Percentiles rank a stretch among this genome's conserved stretches.
Evolutionary conservation across 2,888 invertebrate species (phyloP).

Genomic region (Anthrax anthrax): DNA sequence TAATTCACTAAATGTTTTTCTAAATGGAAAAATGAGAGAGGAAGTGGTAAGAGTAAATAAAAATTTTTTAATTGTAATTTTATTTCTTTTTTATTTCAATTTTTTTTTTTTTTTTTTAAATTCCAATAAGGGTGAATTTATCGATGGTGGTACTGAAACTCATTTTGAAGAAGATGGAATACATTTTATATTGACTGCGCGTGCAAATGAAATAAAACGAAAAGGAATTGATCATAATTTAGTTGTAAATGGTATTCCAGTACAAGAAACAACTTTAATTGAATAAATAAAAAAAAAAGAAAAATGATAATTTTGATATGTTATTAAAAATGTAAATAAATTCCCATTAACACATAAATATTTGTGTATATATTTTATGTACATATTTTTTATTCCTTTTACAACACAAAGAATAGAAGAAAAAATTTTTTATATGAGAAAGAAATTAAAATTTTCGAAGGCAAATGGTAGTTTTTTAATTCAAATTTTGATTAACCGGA

Average conservation of each 20-base stretch:
- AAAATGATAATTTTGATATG: neutral
- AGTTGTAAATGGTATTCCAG: conserved; percentile 36
- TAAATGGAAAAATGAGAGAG: conserved; percentile 28
- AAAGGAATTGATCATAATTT: conserved; percentile 46
- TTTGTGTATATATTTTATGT: too few relatives aligned
- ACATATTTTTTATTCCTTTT: too few relatives aligned
- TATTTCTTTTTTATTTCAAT: neutral
- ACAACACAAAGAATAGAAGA: too few relatives aligned
- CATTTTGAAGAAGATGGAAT: conserved; percentile 40
- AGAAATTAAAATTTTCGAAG: too few relatives aligned
- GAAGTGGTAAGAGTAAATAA: conserved; percentile 21
- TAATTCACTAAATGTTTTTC: conserved; percentile 28
- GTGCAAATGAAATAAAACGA: conserved; percentile 31
- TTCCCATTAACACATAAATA: too few relatives aligned
- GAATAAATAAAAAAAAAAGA: neutral
- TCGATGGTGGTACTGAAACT: conserved; percentile 73
- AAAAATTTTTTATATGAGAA: too few relatives aligned
- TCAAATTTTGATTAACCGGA: too few relatives aligned
- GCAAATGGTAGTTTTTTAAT: too few relatives aligned
- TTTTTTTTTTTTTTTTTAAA: conserved; percentile 21
- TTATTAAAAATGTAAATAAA: too few relatives aligned
- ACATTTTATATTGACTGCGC: conserved; percentile 28
- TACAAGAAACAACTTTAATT: conserved; percentile 19
- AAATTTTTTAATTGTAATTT: neutral
- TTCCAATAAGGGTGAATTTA: conserved; percentile 55